A percentile compares a stretch with the other conserved stretches of the same genome.
These are phyloP conservation scores for Meta bourneti DNA, from an alignment of 2,888 invertebrate genomes.

Conservation along the genomic window DNA sequence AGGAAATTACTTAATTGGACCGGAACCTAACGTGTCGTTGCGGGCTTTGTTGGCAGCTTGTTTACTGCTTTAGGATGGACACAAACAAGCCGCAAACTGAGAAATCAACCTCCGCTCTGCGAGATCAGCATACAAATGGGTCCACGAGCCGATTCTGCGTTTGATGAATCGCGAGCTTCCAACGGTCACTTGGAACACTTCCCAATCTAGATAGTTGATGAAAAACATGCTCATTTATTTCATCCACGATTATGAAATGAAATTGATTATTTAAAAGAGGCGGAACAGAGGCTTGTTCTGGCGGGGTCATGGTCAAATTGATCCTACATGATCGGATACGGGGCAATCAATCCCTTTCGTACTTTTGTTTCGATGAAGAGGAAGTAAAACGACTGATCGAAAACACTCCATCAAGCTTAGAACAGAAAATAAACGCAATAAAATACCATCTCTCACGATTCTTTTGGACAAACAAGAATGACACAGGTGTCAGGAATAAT, in stretches of 20 bases:
- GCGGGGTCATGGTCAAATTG: conserved; percentile 8
- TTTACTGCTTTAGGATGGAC: neutral
- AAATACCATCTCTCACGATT: conserved; percentile 20
- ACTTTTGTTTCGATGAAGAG: conserved; percentile 28
- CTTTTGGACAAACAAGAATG: conserved; percentile 30
- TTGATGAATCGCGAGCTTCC: neutral
- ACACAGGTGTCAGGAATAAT: conserved; percentile 16
- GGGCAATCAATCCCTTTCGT: conserved; percentile 34
- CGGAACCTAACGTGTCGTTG: too few relatives aligned
- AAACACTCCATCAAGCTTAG: conserved; percentile 16
- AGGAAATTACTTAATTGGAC: too few relatives aligned
- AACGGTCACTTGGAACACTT: neutral
- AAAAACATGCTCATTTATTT: neutral
- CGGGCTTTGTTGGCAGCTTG: neutral
- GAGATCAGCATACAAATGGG: neutral
- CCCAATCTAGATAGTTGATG: neutral
- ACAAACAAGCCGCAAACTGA: neutral
- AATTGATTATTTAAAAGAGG: conserved; percentile 11
- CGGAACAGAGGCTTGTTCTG: neutral
- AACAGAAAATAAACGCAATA: conserved; percentile 13
- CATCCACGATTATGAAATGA: conserved; percentile 7
- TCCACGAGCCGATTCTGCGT: neutral
- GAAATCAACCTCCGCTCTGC: neutral
- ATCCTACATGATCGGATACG: neutral
- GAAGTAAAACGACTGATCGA: conserved; percentile 37